Base-by-base conservation (phyloP, 2,113 vertebrate species). In the Arvicanthis niloticus region DNA sequence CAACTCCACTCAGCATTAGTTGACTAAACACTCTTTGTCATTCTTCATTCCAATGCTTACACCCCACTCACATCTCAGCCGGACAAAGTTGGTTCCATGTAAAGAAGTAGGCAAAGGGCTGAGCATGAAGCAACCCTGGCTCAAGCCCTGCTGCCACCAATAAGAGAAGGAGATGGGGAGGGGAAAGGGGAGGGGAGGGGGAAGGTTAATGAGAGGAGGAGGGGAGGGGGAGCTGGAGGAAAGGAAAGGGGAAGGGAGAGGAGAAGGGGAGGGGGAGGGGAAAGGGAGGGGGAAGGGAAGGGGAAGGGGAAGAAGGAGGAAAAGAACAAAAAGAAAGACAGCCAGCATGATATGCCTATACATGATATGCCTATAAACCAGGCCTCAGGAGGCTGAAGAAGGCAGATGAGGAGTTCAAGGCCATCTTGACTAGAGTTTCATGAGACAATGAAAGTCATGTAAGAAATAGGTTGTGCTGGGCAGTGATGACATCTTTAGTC, bases 41-140 rank as follows among this genome's bases (percentile, higher is more conserved):
- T 62, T 24, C 77, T 58, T 42, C 16, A 62, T 76, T 88, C 76
- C 17, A 62, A 7, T 80, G 65, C 76, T 68, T 81, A 90, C 10
- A 76, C 68, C 91, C 84, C 60, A 80, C 34, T 81, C 51, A 76
- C 16, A 89, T 92, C 85, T 80, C 92, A 89, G 86, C 11, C 76
- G 81, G 40, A 80, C 26, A n/a, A 26, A 31, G 4, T 19, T 89
- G 40, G 21, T 21, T 73, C 82, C 72, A 68, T 70, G 26, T 48
- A 88, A 78, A 78, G 40, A 73, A 90, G 7, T 37, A 0, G 24
- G 73, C 40, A 15, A 73, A 19, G 51, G 56, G 11, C 45, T 24
- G 45, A 42, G 45, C 19, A 68, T 10, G n/a, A 2, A 40, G 86
- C 68, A n/a, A 31, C 31, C 3, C 45, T 68, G 31, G 85, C 48